Evolutionary conservation across 2,888 invertebrate genomes (phyloP).

Genomic region (Machimus atricapillus): DNA sequence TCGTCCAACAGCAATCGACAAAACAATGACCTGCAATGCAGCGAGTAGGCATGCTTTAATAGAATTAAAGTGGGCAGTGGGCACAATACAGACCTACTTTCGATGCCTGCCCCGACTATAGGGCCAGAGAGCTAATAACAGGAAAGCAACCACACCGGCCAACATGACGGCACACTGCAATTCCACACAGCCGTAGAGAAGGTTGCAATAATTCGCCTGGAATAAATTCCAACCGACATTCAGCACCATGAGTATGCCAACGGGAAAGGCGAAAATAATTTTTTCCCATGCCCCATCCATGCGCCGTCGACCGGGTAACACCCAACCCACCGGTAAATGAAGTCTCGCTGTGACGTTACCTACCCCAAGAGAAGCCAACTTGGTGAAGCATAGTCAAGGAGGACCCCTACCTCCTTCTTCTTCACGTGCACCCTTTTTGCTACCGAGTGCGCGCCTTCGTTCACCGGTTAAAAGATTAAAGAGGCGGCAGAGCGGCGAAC

Average conservation of each 20-base stretch:
- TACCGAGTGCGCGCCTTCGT: not conserved
- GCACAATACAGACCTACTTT: conserved; percentile 1
- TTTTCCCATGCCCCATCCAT: not conserved
- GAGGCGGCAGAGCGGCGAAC: conserved; percentile 7
- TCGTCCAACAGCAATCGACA: not conserved
- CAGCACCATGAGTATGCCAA: not conserved
- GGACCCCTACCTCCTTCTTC: not conserved
- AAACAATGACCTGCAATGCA: conserved; percentile 36
- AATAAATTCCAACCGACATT: not conserved
- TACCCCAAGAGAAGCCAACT: conserved; percentile 39
- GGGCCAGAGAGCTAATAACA: not conserved
- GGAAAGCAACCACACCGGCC: not conserved
- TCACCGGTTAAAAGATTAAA: not conserved
- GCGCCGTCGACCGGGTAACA: not conserved
- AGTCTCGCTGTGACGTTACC: conserved; percentile 7
- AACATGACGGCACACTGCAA: not conserved
- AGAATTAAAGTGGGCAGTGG: conserved; percentile 10
- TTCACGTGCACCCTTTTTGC: not conserved
- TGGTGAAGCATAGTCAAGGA: not conserved
- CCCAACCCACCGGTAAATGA: not conserved
- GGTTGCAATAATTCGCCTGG: conserved; percentile 16
- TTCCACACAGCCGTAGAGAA: not conserved
- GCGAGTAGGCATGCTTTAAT: conserved; percentile 12
- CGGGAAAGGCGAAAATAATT: not conserved
- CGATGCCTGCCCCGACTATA: not conserved